phyloP scores from a whole-genome alignment of 2,888 invertebrate genomes.

The Diogma glabrata region DNA sequence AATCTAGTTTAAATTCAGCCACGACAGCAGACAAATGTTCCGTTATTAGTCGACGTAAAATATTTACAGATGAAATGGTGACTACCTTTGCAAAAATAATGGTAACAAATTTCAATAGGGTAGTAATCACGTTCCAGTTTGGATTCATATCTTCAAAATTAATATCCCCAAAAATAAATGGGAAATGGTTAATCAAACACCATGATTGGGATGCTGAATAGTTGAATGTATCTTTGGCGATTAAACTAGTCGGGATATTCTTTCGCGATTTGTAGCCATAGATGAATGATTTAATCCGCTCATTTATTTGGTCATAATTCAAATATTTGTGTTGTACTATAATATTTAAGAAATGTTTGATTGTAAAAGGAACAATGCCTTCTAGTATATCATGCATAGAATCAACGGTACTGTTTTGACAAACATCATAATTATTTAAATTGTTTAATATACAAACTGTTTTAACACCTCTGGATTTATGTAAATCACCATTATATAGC shows the following conservation, averaged over 20 bases:
- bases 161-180: conserved; percentile 15
- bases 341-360: conserved; percentile 6
- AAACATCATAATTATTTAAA: background rate
- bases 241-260: background rate
- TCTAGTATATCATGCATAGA: conserved; percentile 11
- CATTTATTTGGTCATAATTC: conserved; percentile 13
- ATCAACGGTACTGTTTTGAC: background rate
- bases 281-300: conserved; percentile 14
- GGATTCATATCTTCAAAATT: background rate
- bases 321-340: conserved; percentile 7
- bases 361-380: conserved; percentile 7
- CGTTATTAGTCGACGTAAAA: background rate
- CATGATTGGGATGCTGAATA: conserved; percentile 13
- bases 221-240: background rate
- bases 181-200: conserved; percentile 12
- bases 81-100: background rate
- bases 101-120: background rate
- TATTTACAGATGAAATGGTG: background rate
- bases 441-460: conserved; percentile 7
- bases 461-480: background rate
- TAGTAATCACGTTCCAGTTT: background rate
- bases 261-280: conserved; percentile 9
- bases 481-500: background rate
- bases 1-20: background rate
- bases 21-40: background rate